Evolutionary conservation across 1,140 invertebrate genomes (phyloP).

Genomic region (Brachionus angularis): DNA sequence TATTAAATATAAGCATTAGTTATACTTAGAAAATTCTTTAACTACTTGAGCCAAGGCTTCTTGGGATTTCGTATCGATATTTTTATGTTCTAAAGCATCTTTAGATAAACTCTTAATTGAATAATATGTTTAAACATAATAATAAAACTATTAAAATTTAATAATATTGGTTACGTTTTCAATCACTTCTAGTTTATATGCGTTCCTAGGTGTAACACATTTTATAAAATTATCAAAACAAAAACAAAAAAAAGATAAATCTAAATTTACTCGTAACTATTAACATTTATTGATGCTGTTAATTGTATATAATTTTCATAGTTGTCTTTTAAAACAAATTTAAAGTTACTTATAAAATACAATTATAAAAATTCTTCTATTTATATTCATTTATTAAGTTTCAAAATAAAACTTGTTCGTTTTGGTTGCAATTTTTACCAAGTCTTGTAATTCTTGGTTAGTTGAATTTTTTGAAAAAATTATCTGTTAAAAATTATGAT

Average conservation of each 20-base stretch:
- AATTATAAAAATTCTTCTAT: no score
- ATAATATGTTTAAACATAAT: no score
- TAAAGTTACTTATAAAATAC: background rate
- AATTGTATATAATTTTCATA: slow-evolving; percentile 7
- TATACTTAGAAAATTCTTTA: slow-evolving; percentile 20
- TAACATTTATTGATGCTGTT: background rate
- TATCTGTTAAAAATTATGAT: no score
- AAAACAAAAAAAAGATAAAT: no score
- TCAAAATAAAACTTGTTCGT: background rate
- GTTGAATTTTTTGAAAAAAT: slow-evolving; percentile 23
- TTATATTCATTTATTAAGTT: no score
- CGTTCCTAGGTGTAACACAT: no score
- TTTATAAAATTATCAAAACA: no score
- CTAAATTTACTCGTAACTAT: background rate
- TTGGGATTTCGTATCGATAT: slow-evolving; percentile 1
- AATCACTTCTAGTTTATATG: slow-evolving; percentile 8
- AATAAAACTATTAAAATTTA: no score
- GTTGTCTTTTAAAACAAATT: slow-evolving; percentile 5
- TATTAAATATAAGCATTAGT: background rate
- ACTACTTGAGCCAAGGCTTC: slow-evolving; percentile 19
- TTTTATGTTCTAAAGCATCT: background rate
- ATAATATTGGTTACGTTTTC: background rate
- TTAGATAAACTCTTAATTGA: background rate
- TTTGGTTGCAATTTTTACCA: background rate
- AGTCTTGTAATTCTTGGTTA: slow-evolving; percentile 11